Evolutionary conservation across 1,140 invertebrate species (phyloP).

Genomic region (Oncopodura yosiiana): DNA sequence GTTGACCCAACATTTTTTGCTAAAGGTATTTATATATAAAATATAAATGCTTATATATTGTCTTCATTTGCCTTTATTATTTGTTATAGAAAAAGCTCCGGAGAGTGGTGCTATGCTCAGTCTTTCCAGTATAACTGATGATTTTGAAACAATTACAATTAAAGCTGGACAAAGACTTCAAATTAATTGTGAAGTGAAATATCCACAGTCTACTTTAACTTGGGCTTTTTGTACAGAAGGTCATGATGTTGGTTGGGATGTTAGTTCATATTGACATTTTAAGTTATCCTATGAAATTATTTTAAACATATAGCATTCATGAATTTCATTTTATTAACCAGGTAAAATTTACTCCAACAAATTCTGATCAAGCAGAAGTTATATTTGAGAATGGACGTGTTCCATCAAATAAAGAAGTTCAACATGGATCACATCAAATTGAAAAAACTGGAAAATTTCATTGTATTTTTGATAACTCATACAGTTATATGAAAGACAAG

Average conservation of each 20-base stretch:
- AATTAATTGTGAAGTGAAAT: background rate
- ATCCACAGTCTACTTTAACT: background rate
- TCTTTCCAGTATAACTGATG: background rate
- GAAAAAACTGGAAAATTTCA: constrained; percentile 2
- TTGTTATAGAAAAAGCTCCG: too few relatives aligned
- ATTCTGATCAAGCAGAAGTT: background rate
- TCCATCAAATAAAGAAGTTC: constrained; percentile 7
- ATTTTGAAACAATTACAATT: constrained; percentile 1
- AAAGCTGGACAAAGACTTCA: constrained; percentile 7
- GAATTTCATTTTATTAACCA: too few relatives aligned
- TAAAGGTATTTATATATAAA: background rate
- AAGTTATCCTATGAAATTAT: background rate
- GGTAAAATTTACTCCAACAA: too few relatives aligned
- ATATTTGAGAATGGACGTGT: constrained; percentile 1
- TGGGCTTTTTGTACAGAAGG: constrained; percentile 10
- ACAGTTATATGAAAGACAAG: constrained; percentile 9
- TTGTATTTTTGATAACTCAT: constrained; percentile 18
- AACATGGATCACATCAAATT: constrained; percentile 2
- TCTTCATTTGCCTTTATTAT: too few relatives aligned
- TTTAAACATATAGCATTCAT: background rate
- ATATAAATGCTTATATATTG: too few relatives aligned
- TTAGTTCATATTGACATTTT: background rate
- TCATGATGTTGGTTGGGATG: constrained; percentile 17
- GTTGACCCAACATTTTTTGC: background rate
- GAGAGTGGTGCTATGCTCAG: too few relatives aligned